Base-by-base conservation (phyloP, 2,888 invertebrate genomes). In the Aspidiotus destructor region DNA sequence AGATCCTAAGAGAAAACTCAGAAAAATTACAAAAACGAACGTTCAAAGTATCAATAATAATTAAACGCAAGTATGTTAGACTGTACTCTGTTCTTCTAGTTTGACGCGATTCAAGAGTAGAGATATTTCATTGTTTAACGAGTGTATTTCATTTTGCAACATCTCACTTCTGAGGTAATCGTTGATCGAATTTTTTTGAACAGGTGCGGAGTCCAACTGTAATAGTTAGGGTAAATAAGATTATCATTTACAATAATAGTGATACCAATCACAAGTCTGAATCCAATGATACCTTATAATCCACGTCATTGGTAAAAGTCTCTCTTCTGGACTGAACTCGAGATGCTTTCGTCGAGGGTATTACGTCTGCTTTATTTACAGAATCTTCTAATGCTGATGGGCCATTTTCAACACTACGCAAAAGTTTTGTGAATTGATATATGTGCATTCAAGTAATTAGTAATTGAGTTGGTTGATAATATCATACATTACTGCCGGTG, bases 91-190 rank as follows among this genome's bases (percentile, higher is more conserved):
- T 42, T 65, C 65, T 1, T 55, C 55, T 16, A 65, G 41, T 65
- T 65, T 65, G 15, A 53, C 68, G 28, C 68, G 61, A 42, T 60
- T 60, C n/a, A 68, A 41, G 6, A 68, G 44, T 17, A 68, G 17
- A 8, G 68, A 68, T 53, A 68, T 68, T 62, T 68, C 68, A 42
- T 68, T 60, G 54, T 60, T 68, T 28, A 68, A 53, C 7, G 68
- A 61, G 42, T 68, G 68, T 62, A 68, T 68, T 54, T 68, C 68
- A 61, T 61, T 68, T 48, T 68, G 68, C n/a, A 68, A 15, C 53
- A 68, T 68, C 41, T 68, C 61, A 6, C 40, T 61, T 60, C 41
- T 48, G n/a, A 68, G 41, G 9, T 41, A 52, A 48, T 61, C 61
- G n/a, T 68, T 41, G 10, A 48, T 6, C 11, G n/a, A 13, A 48